Percentiles rank a stretch among this genome's conserved stretches.
Evolutionary conservation across 2,888 invertebrate species (phyloP).

Genomic region (Eristalinus sepulchralis): DNA sequence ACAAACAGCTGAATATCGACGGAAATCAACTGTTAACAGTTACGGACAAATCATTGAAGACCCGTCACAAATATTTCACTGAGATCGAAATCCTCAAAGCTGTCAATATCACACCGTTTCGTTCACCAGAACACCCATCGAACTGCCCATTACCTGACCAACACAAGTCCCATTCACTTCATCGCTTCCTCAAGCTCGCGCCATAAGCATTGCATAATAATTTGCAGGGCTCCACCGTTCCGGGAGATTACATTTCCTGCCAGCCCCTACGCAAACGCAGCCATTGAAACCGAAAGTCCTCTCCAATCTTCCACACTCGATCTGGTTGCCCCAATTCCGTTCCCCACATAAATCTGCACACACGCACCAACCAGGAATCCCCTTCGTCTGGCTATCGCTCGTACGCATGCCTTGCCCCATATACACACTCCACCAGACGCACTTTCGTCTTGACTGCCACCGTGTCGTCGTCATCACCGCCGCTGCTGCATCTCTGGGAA

Average conservation of each 20-base stretch:
- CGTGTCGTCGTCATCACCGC: no score
- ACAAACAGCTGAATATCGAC: no score
- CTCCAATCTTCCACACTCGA: constrained; percentile 50
- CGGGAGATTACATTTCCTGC: constrained; percentile 14
- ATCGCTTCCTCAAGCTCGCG: background rate
- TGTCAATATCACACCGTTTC: background rate
- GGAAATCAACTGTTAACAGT: no score
- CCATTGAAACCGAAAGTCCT: constrained; percentile 57
- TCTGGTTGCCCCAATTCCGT: constrained; percentile 62
- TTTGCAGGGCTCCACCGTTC: background rate
- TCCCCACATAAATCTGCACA: constrained; percentile 15
- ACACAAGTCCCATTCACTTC: background rate
- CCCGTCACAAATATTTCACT: background rate
- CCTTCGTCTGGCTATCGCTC: constrained; percentile 43
- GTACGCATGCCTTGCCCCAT: constrained; percentile 40
- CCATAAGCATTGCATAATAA: constrained; percentile 25
- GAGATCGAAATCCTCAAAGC: no score
- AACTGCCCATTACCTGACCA: background rate
- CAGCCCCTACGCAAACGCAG: constrained; percentile 40
- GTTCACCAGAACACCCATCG: background rate
- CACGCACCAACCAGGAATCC: constrained; percentile 50
- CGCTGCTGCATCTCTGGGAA: constrained; percentile 3
- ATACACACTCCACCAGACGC: constrained; percentile 33
- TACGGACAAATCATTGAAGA: background rate
- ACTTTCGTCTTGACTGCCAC: constrained; percentile 21